Base-by-base conservation (phyloP, 2,888 invertebrate species). In the Catocala fraxini region DNA sequence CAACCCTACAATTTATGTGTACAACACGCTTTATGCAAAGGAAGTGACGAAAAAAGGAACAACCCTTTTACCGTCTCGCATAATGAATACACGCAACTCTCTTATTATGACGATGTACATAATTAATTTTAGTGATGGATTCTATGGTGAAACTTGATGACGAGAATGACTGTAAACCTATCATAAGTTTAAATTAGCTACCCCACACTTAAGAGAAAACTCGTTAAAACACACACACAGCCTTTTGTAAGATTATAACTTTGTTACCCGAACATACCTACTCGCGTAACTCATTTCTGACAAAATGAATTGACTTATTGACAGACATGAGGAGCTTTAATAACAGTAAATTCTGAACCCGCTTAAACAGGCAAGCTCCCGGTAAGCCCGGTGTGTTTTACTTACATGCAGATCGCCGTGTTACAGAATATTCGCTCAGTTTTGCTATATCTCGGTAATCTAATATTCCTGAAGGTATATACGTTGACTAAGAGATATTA, bases 1-100 rank as follows among this genome's bases (percentile, higher is more conserved):
- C 85, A 76, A 83, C 87, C 89, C 87, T 83, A 85, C 88, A 91
- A 91, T 91, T 90, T 91, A 91, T 90, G 89, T 87, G 82, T 84
- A 85, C 84, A 85, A 82, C 86, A 87, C 83, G 84, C 84, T 89
- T 89, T 88, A 89, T 87, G 86, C 84, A 84, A 86, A 84, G 84
- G 80, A 86, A 84, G 77, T 83, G 84, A 80, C 84, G 81, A 69
- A 84, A 87, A 59, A 88, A 88, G 84, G 74, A 78, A 82, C 79
- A 75, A 79, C 81, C 85, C 82, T 76, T 75, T 70, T 59, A 59
- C 53, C 64, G 54, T 67, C 68, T 64, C 61, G 45, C 73, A 73
- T 80, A 77, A 85, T 83, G 77, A 83, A 83, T 82, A 82, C 72
- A 76, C 72, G 80, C 70, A 75, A 77, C 67, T 74, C 68, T 70